Conservation (phyloP, 2,113 vertebrate species). For the Oophaga pumilio region DNA sequence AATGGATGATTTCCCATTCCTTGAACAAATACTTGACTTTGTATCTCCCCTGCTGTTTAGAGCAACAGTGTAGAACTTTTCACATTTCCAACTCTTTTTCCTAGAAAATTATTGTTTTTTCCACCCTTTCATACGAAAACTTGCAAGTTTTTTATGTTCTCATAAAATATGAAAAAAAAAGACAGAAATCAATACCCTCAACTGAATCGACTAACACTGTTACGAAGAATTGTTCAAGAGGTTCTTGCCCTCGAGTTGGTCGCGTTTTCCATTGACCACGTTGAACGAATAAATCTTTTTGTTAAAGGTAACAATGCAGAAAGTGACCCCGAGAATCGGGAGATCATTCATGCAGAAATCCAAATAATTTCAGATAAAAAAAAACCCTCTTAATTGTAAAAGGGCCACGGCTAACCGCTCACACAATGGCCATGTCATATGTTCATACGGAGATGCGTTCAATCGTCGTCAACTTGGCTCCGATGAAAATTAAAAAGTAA, state of each 20-base stretch:
- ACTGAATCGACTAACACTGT: neutral
- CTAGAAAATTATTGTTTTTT: too few relatives aligned
- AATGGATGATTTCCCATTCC: too few relatives aligned
- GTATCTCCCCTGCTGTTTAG: too few relatives aligned
- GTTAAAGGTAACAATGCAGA: neutral
- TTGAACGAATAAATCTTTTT: neutral
- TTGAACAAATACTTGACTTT: too few relatives aligned
- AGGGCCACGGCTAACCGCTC: neutral
- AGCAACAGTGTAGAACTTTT: too few relatives aligned
- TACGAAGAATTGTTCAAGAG: neutral
- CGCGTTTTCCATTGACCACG: neutral
- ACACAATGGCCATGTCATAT: neutral
- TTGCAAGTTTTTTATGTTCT: too few relatives aligned
- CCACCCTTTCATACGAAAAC: too few relatives aligned
- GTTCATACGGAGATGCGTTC: neutral
- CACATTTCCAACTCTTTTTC: too few relatives aligned
- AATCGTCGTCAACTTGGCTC: slow-evolving; percentile 15
- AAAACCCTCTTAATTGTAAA: too few relatives aligned
- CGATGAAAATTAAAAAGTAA: neutral
- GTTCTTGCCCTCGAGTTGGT: neutral
- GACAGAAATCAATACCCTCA: neutral
- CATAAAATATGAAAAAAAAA: too few relatives aligned
- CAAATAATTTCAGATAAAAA: neutral
- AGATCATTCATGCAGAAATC: neutral
- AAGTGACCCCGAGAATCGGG: neutral